Evolutionary conservation across 37 sponge, comb jelly and placozoan genomes (phyloP), one percentile per base, ranked within the genome.

Genomic region (Ephydatia muelleri): DNA sequence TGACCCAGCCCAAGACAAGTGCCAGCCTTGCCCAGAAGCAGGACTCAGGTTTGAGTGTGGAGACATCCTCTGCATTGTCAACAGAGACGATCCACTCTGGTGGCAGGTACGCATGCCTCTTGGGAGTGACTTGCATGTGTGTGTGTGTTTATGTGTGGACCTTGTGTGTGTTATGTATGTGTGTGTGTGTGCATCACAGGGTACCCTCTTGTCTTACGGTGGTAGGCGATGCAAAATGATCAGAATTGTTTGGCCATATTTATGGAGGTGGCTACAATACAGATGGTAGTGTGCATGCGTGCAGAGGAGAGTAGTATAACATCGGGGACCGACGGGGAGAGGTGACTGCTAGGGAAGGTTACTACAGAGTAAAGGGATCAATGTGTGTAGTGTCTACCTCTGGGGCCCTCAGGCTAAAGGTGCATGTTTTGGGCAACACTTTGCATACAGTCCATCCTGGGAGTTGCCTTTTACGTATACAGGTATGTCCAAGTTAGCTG

Each of bases 51-150:
- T 95, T 65, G 57, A 74, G 6, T 26, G 33, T 21, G 93, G 95
- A 32, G 83, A 83, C 71, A 84, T 95, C 31, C 80, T 95, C n/a
- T 35, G 22, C n/a, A 67, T 92, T 6, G 49, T 90, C 30, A 83
- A 95, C 70, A 85, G 84, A 73, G 88, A 89, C n/a, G 95, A 95
- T 69, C 85, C 90, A 2, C 70, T 85, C 31, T 95, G 95, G 95
- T 95, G 95, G 95, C 95, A 95, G 84, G 88, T 84, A 43, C 14
- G 43, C 16, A n/a, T 31, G 21, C 9, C 57, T 79, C 9, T 32
- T 67, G 36, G 8, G 49, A 82, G 34, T 2, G 48, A 4, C 47
- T 43, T 43, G 6, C 47, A 43, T 43, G 6, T 43, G 12, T 73
- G 33, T 23, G 5, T 14, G 37, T 12, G 2, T 2, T 37, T 14